These are phyloP conservation scores for Microdon myrmicae DNA, from an alignment of 2,888 invertebrate species.

Conservation along the genomic window DNA sequence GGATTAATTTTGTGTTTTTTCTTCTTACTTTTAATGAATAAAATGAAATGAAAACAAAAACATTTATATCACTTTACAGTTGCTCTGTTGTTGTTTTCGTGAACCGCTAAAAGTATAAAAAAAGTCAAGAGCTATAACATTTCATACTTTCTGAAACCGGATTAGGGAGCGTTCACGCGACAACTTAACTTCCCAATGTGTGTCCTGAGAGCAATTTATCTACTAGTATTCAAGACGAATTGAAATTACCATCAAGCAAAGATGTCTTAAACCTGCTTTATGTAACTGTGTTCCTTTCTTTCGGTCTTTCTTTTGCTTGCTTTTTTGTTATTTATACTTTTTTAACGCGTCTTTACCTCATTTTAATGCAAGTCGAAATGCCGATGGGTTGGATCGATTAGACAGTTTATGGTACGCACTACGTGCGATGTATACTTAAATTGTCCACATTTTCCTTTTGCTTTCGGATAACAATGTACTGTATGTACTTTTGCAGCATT, in stretches of 20 bases:
- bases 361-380: constrained; percentile 13
- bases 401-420: constrained; percentile 28
- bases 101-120: too few species aligned
- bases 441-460: constrained; percentile 19
- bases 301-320: too few species aligned
- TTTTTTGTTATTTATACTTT: not conserved
- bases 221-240: constrained; percentile 29
- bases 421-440: constrained; percentile 38
- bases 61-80: too few species aligned
- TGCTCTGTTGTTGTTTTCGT: too few species aligned
- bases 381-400: constrained; percentile 18
- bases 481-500: too few species aligned
- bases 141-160: too few species aligned
- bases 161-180: constrained; percentile 44
- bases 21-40: too few species aligned
- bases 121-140: too few species aligned
- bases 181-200: constrained; percentile 36
- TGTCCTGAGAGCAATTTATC: constrained; percentile 32
- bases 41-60: too few species aligned
- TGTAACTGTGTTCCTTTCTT: constrained; percentile 29
- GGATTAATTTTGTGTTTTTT: not conserved
- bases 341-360: constrained; percentile 1
- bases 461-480: too few species aligned
- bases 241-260: constrained; percentile 25
- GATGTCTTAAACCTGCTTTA: constrained; percentile 31